A percentile compares a stretch with the other conserved stretches of the same genome.
These are phyloP conservation scores for Daboia siamensis DNA, from an alignment of 2,113 vertebrate species.

Conservation along the genomic window DNA sequence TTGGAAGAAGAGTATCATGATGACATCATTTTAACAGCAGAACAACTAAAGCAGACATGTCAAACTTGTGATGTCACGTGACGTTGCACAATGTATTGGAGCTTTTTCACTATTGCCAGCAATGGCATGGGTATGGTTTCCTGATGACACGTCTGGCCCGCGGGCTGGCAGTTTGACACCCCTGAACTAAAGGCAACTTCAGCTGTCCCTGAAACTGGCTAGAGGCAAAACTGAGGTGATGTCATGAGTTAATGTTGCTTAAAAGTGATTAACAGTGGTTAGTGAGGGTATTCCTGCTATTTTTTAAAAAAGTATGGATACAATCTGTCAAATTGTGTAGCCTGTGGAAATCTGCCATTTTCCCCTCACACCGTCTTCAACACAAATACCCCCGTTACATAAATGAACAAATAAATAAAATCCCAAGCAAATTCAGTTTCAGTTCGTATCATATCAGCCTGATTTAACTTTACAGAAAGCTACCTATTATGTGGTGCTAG, in stretches of 20 bases:
- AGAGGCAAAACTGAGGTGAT: neutral
- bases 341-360: neutral
- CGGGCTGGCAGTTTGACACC: no score
- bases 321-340: neutral
- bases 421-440: neutral
- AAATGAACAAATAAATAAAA: neutral
- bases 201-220: neutral
- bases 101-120: no score
- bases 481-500: neutral
- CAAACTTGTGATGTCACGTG: no score
- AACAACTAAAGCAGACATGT: neutral
- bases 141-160: no score
- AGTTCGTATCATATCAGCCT: no score
- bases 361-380: neutral
- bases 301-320: neutral
- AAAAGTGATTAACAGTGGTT: neutral
- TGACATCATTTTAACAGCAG: neutral
- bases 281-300: neutral
- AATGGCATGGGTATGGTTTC: no score
- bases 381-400: neutral
- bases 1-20: neutral
- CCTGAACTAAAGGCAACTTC: neutral
- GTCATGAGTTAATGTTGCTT: neutral
- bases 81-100: no score
- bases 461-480: no score